Conservation (phyloP, 1,140 invertebrate genomes). For the Drosophila bipectinata region DNA sequence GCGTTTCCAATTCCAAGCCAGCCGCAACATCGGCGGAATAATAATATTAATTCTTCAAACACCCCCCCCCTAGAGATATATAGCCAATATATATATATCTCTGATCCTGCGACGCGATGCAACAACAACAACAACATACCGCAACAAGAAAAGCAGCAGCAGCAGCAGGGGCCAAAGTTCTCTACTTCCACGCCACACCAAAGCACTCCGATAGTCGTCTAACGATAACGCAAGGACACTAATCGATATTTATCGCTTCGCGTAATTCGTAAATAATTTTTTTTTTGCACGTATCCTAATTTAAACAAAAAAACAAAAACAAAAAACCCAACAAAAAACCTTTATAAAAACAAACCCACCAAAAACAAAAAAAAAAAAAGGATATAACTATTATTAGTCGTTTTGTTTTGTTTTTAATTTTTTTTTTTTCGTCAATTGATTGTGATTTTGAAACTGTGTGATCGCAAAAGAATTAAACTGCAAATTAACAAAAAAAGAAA, state of each 20-base stretch:
- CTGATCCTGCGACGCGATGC: conserved; percentile 9
- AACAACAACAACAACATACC: not conserved
- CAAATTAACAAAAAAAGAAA: conserved; percentile 67
- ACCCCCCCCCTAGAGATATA: not conserved
- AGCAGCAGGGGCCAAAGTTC: conserved; percentile 7
- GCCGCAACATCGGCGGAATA: conserved; percentile 62
- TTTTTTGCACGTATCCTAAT: conserved; percentile 48
- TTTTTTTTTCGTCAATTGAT: conserved; percentile 57
- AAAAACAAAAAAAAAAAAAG: not conserved
- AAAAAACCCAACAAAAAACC: not conserved
- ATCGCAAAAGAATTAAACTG: conserved; percentile 63
- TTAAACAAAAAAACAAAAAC: not conserved
- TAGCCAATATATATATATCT: not conserved
- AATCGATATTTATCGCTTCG: conserved; percentile 27
- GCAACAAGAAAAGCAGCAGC: conserved; percentile 2
- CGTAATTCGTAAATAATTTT: conserved; percentile 19
- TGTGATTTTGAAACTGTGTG: conserved; percentile 79
- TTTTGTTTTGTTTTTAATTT: conserved; percentile 19
- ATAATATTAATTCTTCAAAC: not conserved
- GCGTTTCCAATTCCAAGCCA: conserved; percentile 74
- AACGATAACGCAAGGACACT: conserved; percentile 27
- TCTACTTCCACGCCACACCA: not conserved
- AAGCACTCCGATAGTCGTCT: conserved; percentile 13
- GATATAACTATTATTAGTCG: conserved; percentile 29
- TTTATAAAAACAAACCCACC: not conserved